phyloP scores from a whole-genome alignment of 1,140 invertebrate species.

The Nebria ingens region DNA sequence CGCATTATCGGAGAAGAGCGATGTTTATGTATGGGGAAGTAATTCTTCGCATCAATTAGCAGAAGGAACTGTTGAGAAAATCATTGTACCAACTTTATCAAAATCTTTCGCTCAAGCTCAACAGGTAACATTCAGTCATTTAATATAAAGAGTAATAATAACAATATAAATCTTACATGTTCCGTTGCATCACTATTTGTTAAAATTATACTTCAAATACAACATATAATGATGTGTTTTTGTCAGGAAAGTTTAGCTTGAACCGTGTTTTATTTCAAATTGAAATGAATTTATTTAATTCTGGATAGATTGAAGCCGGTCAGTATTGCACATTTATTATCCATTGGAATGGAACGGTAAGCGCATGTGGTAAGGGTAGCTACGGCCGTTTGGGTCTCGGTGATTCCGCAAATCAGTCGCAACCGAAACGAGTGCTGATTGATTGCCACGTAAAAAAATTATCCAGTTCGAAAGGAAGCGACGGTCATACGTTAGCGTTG shows the following conservation, averaged over 20 bases:
- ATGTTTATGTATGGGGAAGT: constrained; percentile 58
- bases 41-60: constrained; percentile 57
- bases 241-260: too few species aligned
- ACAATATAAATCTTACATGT: too few species aligned
- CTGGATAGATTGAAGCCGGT: constrained; percentile 50
- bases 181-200: too few species aligned
- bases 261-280: too few species aligned
- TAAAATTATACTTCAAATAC: too few species aligned
- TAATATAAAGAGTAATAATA: too few species aligned
- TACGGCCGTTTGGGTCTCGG: constrained; percentile 88
- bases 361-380: constrained; percentile 91
- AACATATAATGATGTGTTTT: too few species aligned
- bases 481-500: constrained; percentile 89
- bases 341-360: constrained; percentile 52
- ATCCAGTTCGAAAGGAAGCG: constrained; percentile 48
- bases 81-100: constrained; percentile 46
- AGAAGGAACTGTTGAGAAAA: constrained; percentile 50
- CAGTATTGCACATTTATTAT: constrained; percentile 58
- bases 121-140: too few species aligned
- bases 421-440: constrained; percentile 65
- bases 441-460: constrained; percentile 27
- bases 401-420: constrained; percentile 86
- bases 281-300: too few species aligned
- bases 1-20: constrained; percentile 26
- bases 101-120: constrained; percentile 46